phyloP scores from a whole-genome alignment of 2,888 invertebrate genomes.

The Bombyx huttoni region DNA sequence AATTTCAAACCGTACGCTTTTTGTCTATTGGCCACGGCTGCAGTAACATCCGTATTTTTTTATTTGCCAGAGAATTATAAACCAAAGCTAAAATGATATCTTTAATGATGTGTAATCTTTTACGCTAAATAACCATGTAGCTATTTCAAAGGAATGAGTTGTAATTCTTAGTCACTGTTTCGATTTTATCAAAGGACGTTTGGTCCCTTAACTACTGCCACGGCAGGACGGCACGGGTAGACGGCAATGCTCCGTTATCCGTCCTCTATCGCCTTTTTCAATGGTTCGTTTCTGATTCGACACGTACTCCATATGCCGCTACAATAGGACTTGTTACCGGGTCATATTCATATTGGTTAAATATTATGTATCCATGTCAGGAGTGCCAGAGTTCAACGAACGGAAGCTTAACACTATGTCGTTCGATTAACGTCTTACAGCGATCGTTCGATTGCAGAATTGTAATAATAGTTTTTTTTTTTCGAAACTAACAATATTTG shows the following conservation, averaged over 20 bases:
- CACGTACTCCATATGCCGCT: conserved; percentile 50
- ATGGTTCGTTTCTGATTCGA: conserved; percentile 57
- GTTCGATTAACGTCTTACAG: not conserved
- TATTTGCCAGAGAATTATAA: not conserved
- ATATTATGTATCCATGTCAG: conserved; percentile 57
- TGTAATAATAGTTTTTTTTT: not conserved
- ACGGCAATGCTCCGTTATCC: conserved; percentile 41
- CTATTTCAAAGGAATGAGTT: too few species aligned
- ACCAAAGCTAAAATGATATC: not conserved
- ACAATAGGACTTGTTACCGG: conserved; percentile 57
- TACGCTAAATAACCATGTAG: too few species aligned
- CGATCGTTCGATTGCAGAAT: not conserved
- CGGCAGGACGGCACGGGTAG: not conserved
- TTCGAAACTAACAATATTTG: not conserved
- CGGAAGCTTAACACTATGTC: conserved; percentile 10
- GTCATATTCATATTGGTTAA: conserved; percentile 48
- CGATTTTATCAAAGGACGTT: not conserved
- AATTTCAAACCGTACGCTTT: too few species aligned
- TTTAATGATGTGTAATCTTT: too few species aligned
- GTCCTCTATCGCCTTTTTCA: conserved; percentile 64
- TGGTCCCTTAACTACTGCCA: conserved; percentile 1
- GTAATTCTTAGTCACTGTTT: too few species aligned
- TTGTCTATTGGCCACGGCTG: not conserved
- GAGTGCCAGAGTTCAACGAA: conserved; percentile 43
- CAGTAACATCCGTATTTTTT: not conserved